Evolutionary conservation across 2,888 invertebrate genomes (phyloP).

Genomic region (Melieria crassipennis): DNA sequence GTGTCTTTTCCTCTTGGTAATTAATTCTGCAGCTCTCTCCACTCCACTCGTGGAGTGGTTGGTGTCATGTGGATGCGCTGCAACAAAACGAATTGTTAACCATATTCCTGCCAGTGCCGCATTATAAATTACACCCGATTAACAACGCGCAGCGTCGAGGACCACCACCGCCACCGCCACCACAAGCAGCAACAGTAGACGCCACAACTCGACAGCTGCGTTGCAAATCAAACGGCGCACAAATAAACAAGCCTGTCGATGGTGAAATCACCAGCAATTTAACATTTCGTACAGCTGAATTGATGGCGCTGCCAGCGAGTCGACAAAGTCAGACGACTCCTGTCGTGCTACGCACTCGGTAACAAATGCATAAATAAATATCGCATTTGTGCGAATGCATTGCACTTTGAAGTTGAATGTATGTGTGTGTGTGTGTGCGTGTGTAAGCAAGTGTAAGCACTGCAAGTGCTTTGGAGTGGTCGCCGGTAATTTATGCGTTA

Average conservation of each 20-base stretch:
- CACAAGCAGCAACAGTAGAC: neutral
- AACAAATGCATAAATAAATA: slow-evolving; percentile 39
- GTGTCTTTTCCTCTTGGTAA: no score
- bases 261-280: slow-evolving; percentile 36
- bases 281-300: slow-evolving; percentile 37
- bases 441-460: neutral
- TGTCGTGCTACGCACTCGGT: slow-evolving; percentile 41
- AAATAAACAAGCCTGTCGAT: slow-evolving; percentile 26
- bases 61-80: no score
- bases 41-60: no score
- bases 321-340: slow-evolving; percentile 41
- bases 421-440: no score
- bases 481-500: neutral
- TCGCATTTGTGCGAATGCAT: neutral
- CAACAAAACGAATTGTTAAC: no score
- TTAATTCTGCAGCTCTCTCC: no score
- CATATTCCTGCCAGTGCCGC: no score
- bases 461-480: neutral
- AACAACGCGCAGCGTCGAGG: no score
- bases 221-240: neutral
- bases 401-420: no score
- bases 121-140: no score
- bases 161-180: neutral
- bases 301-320: slow-evolving; percentile 35
- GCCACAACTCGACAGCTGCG: neutral